phyloP scores from a whole-genome alignment of 1,140 invertebrate genomes.

The Chlorops oryzae region DNA sequence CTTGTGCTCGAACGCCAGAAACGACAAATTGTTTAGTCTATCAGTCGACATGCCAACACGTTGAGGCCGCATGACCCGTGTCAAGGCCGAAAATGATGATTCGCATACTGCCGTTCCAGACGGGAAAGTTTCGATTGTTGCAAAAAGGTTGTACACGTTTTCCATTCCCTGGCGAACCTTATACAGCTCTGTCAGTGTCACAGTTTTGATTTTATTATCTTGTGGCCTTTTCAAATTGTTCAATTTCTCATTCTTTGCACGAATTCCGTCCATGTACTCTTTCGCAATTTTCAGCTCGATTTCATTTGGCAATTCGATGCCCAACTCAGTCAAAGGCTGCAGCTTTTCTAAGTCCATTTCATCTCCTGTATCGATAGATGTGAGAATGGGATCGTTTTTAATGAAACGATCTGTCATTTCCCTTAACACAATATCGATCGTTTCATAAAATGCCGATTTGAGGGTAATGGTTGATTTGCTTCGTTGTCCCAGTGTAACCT shows the following conservation, averaged over 20 bases:
- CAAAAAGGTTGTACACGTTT: not conserved
- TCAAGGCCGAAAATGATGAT: not conserved
- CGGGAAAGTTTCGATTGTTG: not conserved
- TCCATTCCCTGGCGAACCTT: not conserved
- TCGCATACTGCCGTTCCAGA: not conserved
- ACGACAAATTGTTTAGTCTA: no score
- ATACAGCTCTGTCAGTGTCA: not conserved
- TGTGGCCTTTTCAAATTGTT: not conserved
- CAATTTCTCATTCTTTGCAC: not conserved
- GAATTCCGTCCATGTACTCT: slow-evolving; percentile 2
- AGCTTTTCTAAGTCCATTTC: no score
- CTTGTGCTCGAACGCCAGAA: no score
- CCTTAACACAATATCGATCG: no score
- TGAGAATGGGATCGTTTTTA: no score
- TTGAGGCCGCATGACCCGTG: not conserved
- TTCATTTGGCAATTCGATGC: slow-evolving; percentile 18
- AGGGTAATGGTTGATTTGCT: no score
- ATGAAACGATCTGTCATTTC: no score
- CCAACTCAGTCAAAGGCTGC: no score
- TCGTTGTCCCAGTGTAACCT: no score
- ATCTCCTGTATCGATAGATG: no score
- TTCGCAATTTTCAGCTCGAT: slow-evolving; percentile 20
- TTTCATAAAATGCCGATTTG: no score
- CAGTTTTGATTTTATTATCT: not conserved
- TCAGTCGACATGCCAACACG: not conserved